Evolutionary conservation across 1,140 invertebrate genomes (phyloP).

Genomic region (Eumeta japonica): DNA sequence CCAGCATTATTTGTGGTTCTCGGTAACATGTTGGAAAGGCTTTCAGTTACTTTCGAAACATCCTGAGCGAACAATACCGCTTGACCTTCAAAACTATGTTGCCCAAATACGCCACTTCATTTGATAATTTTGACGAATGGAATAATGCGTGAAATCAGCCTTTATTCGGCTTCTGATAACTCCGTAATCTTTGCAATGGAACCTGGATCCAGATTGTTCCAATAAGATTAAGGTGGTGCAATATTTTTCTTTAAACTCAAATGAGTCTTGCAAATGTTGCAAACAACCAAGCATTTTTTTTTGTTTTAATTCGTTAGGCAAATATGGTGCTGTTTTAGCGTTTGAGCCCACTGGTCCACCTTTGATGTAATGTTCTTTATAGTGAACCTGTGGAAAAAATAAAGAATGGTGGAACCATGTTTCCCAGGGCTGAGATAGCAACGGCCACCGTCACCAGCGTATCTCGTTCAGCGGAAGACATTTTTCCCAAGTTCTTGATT

Average conservation of each 20-base stretch:
- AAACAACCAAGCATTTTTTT: constrained; percentile 6
- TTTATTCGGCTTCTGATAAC: constrained; percentile 7
- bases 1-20: constrained; percentile 7
- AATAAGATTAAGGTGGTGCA: constrained; percentile 12
- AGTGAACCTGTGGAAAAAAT: constrained; percentile 19
- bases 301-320: constrained; percentile 4
- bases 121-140: constrained; percentile 14
- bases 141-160: constrained; percentile 8
- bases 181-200: constrained; percentile 1
- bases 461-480: constrained; percentile 26
- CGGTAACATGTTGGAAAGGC: constrained; percentile 13
- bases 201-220: constrained; percentile 9
- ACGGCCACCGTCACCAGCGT: constrained; percentile 24
- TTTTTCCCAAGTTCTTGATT: constrained; percentile 14
- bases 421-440: constrained; percentile 23
- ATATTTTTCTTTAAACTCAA: constrained; percentile 4
- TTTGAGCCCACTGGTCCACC: no score
- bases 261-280: constrained; percentile 6
- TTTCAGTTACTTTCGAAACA: constrained; percentile 17
- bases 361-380: no score
- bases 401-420: constrained; percentile 26
- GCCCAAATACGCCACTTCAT: constrained; percentile 12
- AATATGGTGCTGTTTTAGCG: constrained; percentile 2
- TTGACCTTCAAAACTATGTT: constrained; percentile 16
- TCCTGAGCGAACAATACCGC: constrained; percentile 17